Evolutionary conservation across 1,140 invertebrate genomes (phyloP), one percentile per base, ranked within the genome.

Genomic region (Steinernema feltiae): DNA sequence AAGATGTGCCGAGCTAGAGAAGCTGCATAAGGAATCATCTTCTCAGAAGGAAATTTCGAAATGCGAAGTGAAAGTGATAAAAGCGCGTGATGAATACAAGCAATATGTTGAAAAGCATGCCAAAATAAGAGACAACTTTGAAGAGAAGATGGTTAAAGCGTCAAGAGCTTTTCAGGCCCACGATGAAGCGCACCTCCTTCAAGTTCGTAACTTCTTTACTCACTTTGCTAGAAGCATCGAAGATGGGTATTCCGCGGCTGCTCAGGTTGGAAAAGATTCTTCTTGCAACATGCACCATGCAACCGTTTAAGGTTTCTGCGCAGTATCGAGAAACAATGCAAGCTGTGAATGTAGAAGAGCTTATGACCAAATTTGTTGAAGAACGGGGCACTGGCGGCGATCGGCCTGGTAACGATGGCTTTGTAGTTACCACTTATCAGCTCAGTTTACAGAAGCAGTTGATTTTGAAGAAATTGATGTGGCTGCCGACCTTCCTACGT

Each of bases 81-180:
- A 84, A 72, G 83, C 84, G 1, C 76, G 84, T 30, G 84, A 86
- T 24, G 84, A 85, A 76, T 86, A 85, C 74, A 71, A 75, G 27
- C 46, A 31, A 29, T 85, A 85, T 74, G 79, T 85, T 31, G 85
- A 86, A 21, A 85, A 85, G 48, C 86, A 85, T 77, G 78, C 71
- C 24, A 72, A 76, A 17, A 78, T 86, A 1, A 72, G 84, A 0
- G 81, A 82, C 31, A 78, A 74, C 69, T 85, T 86, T 53, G 85
- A 85, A 41, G 82, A 86, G 27, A 83, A 80, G 71, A 83, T 85
- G 81, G 32, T 75, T 1, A 79, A 78, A 71, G 69, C 81, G 1
- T 29, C 79, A 0, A 73, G 31, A 35, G 70, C 73, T 1, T 83
- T 83, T 70, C 82, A 83, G 72, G 79, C 73, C 21, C 81, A 84